Evolutionary conservation across 37 sponge, comb jelly and placozoan species (phyloP).

Genomic region (Crambe crambe): DNA sequence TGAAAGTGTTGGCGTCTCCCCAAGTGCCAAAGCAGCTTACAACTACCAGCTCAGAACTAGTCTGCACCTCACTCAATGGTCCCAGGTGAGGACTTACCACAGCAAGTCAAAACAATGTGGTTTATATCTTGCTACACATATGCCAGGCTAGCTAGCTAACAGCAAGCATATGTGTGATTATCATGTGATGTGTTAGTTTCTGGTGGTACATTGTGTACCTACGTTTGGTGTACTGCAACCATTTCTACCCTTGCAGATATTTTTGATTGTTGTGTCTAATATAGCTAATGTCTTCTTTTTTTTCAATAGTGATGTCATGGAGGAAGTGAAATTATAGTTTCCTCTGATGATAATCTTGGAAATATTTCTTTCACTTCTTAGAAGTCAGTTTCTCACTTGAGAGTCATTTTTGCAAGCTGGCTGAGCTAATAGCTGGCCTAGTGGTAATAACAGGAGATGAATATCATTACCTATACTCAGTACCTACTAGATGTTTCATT

Average conservation of each 20-base stretch:
- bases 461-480: too few species aligned
- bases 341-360: background rate
- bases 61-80: constrained; percentile 5
- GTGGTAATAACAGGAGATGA: background rate
- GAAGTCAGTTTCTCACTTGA: too few species aligned
- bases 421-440: background rate
- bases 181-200: too few species aligned
- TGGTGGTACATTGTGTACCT: too few species aligned
- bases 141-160: too few species aligned
- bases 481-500: too few species aligned
- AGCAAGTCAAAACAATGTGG: constrained; percentile 1
- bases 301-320: background rate
- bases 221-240: too few species aligned
- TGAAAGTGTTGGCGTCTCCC: constrained; percentile 4
- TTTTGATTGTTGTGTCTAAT: too few species aligned
- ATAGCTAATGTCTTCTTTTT: too few species aligned
- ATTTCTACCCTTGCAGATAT: too few species aligned
- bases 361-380: background rate
- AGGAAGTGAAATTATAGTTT: background rate
- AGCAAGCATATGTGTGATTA: too few species aligned
- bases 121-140: background rate
- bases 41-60: background rate
- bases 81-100: constrained; percentile 17
- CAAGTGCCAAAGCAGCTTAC: background rate
- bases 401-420: too few species aligned